Evolutionary conservation across 2,113 vertebrate genomes (phyloP).

Genomic region (Planiliza haematocheilus): DNA sequence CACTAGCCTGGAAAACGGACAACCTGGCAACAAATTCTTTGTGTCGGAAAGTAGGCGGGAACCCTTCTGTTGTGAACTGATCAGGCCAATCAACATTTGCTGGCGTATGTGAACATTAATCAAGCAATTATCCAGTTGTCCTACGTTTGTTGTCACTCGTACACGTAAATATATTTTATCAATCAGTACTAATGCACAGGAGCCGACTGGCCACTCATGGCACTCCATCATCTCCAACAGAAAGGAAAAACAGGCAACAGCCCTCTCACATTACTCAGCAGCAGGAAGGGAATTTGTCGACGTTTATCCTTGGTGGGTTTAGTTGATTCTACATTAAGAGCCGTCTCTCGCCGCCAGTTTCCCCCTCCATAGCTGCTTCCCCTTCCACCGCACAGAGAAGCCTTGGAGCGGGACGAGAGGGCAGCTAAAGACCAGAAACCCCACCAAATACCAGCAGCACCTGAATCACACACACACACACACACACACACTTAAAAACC

Average conservation of each 20-base stretch:
- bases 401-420: constrained; percentile 46
- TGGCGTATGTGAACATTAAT: too few relatives aligned
- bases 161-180: too few relatives aligned
- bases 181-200: neutral
- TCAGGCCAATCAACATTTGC: too few relatives aligned
- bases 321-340: too few relatives aligned
- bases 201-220: neutral
- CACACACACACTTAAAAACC: constrained; percentile 19
- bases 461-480: constrained; percentile 16
- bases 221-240: neutral
- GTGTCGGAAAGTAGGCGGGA: too few relatives aligned
- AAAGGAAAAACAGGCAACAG: neutral
- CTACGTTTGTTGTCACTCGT: too few relatives aligned
- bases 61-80: too few relatives aligned
- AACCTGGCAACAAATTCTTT: too few relatives aligned
- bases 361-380: constrained; percentile 3
- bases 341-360: neutral
- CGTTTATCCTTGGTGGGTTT: too few relatives aligned
- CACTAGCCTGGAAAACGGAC: too few relatives aligned
- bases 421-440: constrained; percentile 41
- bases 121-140: too few relatives aligned
- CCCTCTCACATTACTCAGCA: neutral
- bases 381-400: constrained; percentile 45
- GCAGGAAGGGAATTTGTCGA: neutral
- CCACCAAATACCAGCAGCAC: constrained; percentile 5